Percentiles rank a stretch among this genome's conserved stretches.
Evolutionary conservation across 2,113 vertebrate genomes (phyloP).

Genomic region (Pogona vitticeps): DNA sequence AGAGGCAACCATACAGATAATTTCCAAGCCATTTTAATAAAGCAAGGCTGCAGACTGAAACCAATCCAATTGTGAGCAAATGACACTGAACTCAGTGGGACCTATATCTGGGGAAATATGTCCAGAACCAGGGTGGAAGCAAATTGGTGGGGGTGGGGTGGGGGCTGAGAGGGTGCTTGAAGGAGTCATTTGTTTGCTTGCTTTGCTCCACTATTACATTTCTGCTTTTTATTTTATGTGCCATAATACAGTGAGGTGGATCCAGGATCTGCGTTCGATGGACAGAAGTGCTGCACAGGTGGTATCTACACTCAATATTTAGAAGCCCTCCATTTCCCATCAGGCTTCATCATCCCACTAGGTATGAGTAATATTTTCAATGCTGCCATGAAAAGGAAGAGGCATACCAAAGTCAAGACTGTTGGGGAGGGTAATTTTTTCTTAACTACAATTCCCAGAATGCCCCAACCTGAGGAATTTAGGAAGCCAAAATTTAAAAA

Average conservation of each 20-base stretch:
- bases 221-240: slow-evolving; percentile 6
- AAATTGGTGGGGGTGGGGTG: neutral
- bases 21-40: neutral
- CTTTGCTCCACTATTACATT: slow-evolving; percentile 49
- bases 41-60: neutral
- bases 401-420: too few species aligned
- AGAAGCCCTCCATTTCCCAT: neutral
- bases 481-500: too few species aligned
- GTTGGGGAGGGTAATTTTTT: too few species aligned
- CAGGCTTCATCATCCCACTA: too few species aligned
- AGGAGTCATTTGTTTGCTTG: too few species aligned
- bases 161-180: too few species aligned
- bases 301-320: neutral
- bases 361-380: neutral
- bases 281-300: neutral
- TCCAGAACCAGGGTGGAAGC: too few species aligned
- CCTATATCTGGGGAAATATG: neutral
- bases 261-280: neutral
- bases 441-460: too few species aligned
- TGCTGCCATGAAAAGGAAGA: neutral
- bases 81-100: too few species aligned
- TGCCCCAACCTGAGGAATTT: too few species aligned
- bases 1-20: neutral
- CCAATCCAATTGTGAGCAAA: neutral
- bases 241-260: neutral